Evolutionary conservation across 2,797 vertebrate species (phyloP), one percentile per base, ranked within the genome.

Genomic region (Cuniculus paca): DNA sequence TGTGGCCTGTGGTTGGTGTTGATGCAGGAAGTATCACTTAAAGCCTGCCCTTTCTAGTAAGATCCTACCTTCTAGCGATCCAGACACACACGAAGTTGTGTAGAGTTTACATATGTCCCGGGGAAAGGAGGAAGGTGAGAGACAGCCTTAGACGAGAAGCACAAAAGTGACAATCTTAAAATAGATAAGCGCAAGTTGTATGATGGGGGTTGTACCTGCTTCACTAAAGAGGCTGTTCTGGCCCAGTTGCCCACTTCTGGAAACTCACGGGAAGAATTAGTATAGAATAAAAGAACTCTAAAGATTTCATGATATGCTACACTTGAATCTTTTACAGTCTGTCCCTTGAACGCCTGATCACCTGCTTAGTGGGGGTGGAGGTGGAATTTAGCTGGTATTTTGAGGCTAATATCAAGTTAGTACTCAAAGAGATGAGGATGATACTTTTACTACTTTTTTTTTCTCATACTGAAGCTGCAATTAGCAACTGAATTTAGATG

Each of bases 401-500:
- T 86, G 72, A 36, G 92, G 65, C 63, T 81, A n/a, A 58, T 54
- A 63, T 88, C 45, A 60, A 58, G 61, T 79, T 81, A 12, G 36
- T 20, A 77, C 8, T 79, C 70, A 70, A 52, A 34, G 78, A 90
- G 65, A 75, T 42, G 54, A 65, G 54, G 28, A 56, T 42, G 79
- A 48, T 63, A 80, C 65, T 86, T 92, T 54, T 54, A n/a, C 7
- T 48, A 60, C 39, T 88, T 90, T 82, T 89, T 96, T 42, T 95
- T 22, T 56, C 16, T 50, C 84, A 68, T 17, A 80, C 61, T 80
- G 56, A 84, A 75, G 72, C 45, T 88, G 56, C 20, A 91, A 83
- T 93, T 68, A 90, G 52, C 90, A 94, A 77, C n/a, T 42, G 45
- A 91, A 89, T 93, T 39, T 97, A 95, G 96, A 95, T 97, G 97